Base-by-base conservation (phyloP, 2,888 invertebrate genomes). In the Lasioglossum morio region DNA sequence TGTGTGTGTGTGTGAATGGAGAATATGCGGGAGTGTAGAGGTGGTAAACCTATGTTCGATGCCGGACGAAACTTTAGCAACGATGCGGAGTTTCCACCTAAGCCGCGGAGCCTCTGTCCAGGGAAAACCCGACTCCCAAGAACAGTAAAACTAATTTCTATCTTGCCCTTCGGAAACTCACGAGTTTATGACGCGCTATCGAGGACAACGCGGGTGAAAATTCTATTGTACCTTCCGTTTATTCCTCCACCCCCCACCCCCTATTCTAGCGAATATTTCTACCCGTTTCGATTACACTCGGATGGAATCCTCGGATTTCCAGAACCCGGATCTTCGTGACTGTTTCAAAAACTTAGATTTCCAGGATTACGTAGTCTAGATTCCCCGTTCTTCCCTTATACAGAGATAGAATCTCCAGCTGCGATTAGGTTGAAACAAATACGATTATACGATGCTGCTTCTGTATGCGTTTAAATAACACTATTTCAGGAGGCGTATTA, bases 51-150 rank as follows among this genome's bases (percentile, higher is more conserved):
- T 70, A 70, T 70, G 70, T 73, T 73, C 73, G 73, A 53, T 48
- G 34, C 23, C 73, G 48, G 70, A 70, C n/a, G n/a, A 70, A 73
- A 73, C 73, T 73, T 73, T 30, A n/a, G 19, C 73, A 73, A 48
- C 73, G 48, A 34, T 46, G 46, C 34, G 23, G 73, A 73, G 48
- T 73, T 73, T 73, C 73, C 48, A 37, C 8, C 34, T 34, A 34
- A 73, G 73, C 73, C 73, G 23, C 48, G 73, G 53, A 73, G 53
- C 48, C 73, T 73, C 73, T 73, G 73, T 73, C 73, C 73, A 73
- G 73, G 73, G 73, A 53, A 23, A 73, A 73, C 48, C 48, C 73
- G n/a, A 23, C 23, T 73, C 66, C 43, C 73, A 73, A 53, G 73
- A 73, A 48, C 48, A 19, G 73, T 73, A 48, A 48, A 73, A 73